phyloP scores from a whole-genome alignment of 37 sponge, comb jelly and placozoan genomes.

The Axinella damicornis region DNA sequence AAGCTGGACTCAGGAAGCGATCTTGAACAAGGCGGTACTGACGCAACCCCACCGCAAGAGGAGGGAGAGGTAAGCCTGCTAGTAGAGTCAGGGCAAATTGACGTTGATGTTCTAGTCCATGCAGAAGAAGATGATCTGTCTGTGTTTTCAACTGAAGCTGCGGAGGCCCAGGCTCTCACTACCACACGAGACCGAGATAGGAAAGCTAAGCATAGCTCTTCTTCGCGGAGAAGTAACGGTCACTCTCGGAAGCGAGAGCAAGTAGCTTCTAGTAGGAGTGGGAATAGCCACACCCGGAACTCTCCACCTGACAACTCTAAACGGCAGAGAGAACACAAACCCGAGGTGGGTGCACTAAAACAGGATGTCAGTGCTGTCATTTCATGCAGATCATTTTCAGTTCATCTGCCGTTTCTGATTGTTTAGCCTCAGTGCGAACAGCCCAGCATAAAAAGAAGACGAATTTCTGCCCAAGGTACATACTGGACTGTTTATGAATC shows the following conservation, averaged over 20 bases:
- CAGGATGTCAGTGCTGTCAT: too few species aligned
- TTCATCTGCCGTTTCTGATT: too few species aligned
- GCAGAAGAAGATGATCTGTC: conserved; percentile 71
- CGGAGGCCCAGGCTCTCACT: conserved; percentile 29
- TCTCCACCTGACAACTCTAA: too few species aligned
- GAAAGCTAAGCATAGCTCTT: background rate
- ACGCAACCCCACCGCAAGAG: background rate
- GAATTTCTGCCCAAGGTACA: conserved; percentile 28
- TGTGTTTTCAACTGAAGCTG: conserved; percentile 56
- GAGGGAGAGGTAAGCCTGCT: conserved; percentile 21
- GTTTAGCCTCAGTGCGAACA: background rate
- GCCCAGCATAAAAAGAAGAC: conserved; percentile 15
- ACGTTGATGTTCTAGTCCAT: conserved; percentile 69
- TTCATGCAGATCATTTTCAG: too few species aligned
- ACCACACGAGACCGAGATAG: too few species aligned
- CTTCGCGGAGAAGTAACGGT: conserved; percentile 1
- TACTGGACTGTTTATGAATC: background rate
- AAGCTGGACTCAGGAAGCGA: background rate
- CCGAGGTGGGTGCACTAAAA: too few species aligned
- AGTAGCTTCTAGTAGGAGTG: conserved; percentile 18
- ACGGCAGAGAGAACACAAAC: too few species aligned
- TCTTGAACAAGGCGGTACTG: background rate
- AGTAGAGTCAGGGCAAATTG: conserved; percentile 38
- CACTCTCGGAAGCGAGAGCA: too few species aligned
- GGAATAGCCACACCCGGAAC: too few species aligned